Evolutionary conservation across 2,797 vertebrate genomes (phyloP), one percentile per base, ranked within the genome.

Genomic region (Danio jaintianensis): DNA sequence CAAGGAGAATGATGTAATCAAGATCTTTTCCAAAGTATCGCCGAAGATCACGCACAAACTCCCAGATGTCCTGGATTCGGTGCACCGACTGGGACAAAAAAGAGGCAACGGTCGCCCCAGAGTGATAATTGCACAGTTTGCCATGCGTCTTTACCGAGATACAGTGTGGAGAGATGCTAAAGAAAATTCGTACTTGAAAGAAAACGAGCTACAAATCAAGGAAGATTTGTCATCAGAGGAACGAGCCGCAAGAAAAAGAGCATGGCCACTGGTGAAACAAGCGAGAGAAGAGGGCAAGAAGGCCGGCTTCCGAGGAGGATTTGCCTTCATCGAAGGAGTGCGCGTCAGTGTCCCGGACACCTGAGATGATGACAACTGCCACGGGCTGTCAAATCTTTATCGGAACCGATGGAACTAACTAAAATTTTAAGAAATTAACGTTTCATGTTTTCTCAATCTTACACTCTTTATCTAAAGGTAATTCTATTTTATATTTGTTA

Each of bases 111-210:
- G 40, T 42, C 9, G 8, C 16, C 61, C 61, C 1, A 63, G 61
- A 63, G 38, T 63, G 61, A 63, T 61, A 40, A 62, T 62, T 40
- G 9, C n/a, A 13, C 59, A 62, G 40, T 43, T 64, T 4, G 40
- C 5, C 62, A 45, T 64, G 62, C 62, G 5, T 12, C 62, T 63
- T 10, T 43, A 18, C 6, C 16, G 16, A 2, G 38, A 63, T 7
- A 62, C 59, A 40, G 59, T 63, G 15, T 63, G 61, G 61, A 42
- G 58, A 61, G 58, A 40, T 40, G 58, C 36, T 4, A 63, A 63
- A 63, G 20, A 29, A 0, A 58, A 64, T 18, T 16, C n/a, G 0
- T 45, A 18, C 12, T 10, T 64, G 62, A 64, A 64, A 7, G n/a
- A 64, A n/a, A 62, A 40, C 3, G 15, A 36, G 13, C 59, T 62